Base-by-base conservation (phyloP, 2,888 invertebrate genomes). In the Meganola albula region DNA sequence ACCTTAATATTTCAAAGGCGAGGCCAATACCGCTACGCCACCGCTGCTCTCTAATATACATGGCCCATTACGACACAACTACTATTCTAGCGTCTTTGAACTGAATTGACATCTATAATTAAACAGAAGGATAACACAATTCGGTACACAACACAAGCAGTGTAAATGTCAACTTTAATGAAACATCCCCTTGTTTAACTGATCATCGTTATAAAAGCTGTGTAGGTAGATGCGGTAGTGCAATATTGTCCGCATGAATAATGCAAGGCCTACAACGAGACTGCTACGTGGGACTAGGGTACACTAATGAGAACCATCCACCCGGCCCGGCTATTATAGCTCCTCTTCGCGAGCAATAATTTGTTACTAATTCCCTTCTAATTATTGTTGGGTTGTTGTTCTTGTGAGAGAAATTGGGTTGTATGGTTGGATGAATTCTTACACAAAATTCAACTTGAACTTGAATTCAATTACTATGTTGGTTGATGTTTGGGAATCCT, bases 171-270 rank as follows among this genome's bases (percentile, higher is more conserved):
- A 53, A 42, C 58, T 53, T 41, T 58, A 64, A 63, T 62, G 55
- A 64, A 64, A 63, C 63, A 62, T 54, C 51, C 51, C 50, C 47
- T 40, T 43, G 48, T 50, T 48, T 52, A 49, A 44, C 42, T 29
- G 27, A 48, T 49, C 35, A 58, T 42, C 55, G 53, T 60, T 62
- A 62, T 60, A 61, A 63, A 57, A 58, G 53, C 50, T 18, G 58
- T 64, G 65, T 54, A 56, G 60, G 60, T 63, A 64, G 65, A 64
- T 62, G 63, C 61, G 68, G 63, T 58, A 62, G 60, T 73, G 78
- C 78, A 84, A 82, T 80, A 82, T 77, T 76, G 79, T 77, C 70
- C 72, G 68, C 77, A 83, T 83, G 82, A 83, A 83, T 84, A 82
- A 84, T 84, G 82, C 82, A 83, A 7, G 70, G 60, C 50, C 63